Base-by-base conservation (phyloP, 2,113 vertebrate genomes). In the Cinclus cinclus region DNA sequence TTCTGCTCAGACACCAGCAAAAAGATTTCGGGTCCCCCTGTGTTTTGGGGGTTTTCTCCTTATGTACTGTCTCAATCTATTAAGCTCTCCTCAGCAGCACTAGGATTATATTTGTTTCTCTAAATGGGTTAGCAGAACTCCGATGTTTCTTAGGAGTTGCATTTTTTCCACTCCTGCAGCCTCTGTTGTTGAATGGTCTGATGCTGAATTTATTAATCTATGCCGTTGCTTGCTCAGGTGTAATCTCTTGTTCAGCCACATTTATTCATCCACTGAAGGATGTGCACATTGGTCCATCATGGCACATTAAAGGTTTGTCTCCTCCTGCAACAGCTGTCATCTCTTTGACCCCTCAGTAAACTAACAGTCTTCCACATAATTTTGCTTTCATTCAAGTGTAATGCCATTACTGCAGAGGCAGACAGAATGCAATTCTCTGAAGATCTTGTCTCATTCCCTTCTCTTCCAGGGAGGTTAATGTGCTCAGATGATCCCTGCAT, bases 351-450 rank as follows among this genome's bases (percentile, higher is more conserved):
- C 60, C 76, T 94, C 92, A 83, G 85, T 96, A 95, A 92, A 94
- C 90, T 75, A 83, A 76, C 80, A 78, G 83, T 89, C 93, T 95
- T 95, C 78, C 88, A 44, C 83, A 25, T 88, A 89, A 92, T 62
- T 95, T 91, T 97, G 85, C 76, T 93, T 94, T 84, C 93, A 65
- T 94, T 96, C 71, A 46, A 83, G 56, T 95, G 56, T 93, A 75
- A 94, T 93, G 59, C 53, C 63, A 52, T 97, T 97, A 77, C 18
- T 49, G 75, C 2, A 1, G 67, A 91, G 93, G 62, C 79, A 92
- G 85, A 76, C 80, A 64, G 79, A 96, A 87, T 95, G 50, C 55
- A 94, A 77, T 92, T 97, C 83, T 77, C 82, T 39, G 9, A 81
- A 94, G 83, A 90, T 89, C 86, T 64, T 74, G 42, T 92, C 92